phyloP scores from a whole-genome alignment of 2,888 invertebrate genomes.

The Aspidapion aeneum region DNA sequence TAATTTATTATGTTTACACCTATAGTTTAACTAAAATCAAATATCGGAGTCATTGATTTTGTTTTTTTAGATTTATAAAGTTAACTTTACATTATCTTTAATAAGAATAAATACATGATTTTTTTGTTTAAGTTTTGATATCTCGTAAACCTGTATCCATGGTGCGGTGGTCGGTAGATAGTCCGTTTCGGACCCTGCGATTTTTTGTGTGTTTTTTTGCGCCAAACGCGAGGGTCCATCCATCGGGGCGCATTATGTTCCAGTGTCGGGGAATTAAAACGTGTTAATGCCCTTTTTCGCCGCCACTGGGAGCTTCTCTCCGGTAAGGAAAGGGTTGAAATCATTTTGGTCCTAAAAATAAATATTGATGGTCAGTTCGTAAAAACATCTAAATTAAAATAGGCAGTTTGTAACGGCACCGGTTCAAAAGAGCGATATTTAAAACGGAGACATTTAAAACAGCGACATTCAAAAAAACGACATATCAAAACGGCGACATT shows the following conservation, averaged over 20 bases:
- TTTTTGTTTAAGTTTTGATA: background rate
- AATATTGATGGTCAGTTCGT: too few species aligned
- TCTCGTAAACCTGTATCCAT: conserved; percentile 29
- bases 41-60: background rate
- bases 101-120: background rate
- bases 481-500: too few species aligned
- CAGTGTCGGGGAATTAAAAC: conserved; percentile 22
- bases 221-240: conserved; percentile 18
- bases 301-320: conserved; percentile 85
- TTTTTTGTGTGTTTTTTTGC: conserved; percentile 17
- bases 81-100: background rate
- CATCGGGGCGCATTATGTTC: conserved; percentile 30
- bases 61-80: background rate
- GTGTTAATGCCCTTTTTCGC: conserved; percentile 89
- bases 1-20: too few species aligned
- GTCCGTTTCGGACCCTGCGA: conserved; percentile 14
- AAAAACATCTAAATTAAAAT: too few species aligned
- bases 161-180: conserved; percentile 31
- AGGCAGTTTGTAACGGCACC: too few species aligned
- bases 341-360: conserved; percentile 6
- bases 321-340: conserved; percentile 76
- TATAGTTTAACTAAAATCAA: background rate
- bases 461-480: too few species aligned
- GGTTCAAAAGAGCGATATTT: too few species aligned
- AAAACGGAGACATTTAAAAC: too few species aligned